Percentiles rank a stretch among this genome's conserved stretches.
Conservation (phyloP, 2,797 vertebrate species). For the Argentina silus region DNA sequence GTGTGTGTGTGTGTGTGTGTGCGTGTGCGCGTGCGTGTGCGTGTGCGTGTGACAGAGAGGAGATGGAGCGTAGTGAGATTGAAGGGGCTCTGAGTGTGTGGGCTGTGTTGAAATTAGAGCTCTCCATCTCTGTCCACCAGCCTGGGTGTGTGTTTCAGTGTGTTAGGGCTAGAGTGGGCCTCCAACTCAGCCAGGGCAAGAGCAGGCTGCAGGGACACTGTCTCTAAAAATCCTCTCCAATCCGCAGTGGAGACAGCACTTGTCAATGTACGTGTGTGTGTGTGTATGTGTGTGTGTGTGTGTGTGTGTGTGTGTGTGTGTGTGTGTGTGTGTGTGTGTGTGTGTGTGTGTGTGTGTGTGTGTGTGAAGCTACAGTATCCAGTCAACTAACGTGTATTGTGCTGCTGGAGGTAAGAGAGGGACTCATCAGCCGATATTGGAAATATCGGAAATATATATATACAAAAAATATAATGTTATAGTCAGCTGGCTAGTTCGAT, state of each 20-base stretch:
- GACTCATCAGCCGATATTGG: no score
- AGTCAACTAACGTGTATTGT: no score
- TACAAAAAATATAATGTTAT: no score
- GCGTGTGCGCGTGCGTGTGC: slow-evolving; percentile 30
- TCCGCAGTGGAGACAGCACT: slow-evolving; percentile 6
- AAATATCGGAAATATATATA: no score
- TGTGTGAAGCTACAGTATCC: slow-evolving; percentile 6
- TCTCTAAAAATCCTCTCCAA: slow-evolving; percentile 33
- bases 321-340: neutral
- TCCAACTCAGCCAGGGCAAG: neutral
- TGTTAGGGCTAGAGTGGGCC: slow-evolving; percentile 6
- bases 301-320: slow-evolving; percentile 12
- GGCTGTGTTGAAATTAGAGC: slow-evolving; percentile 65
- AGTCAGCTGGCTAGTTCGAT: no score
- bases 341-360: slow-evolving; percentile 12
- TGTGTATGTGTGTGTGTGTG: slow-evolving; percentile 13
- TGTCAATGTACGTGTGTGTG: neutral
- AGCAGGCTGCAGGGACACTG: slow-evolving; percentile 33
- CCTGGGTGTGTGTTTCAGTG: slow-evolving; percentile 25
- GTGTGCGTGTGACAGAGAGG: slow-evolving; percentile 33
- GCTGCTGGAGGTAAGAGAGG: no score
- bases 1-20: neutral
- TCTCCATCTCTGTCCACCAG: slow-evolving; percentile 70
- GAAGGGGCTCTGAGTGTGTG: slow-evolving; percentile 43
- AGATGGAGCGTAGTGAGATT: slow-evolving; percentile 57